A percentile compares a stretch with the other conserved stretches of the same genome.
phyloP scores from a whole-genome alignment of 2,797 vertebrate species.

The Poeciliopsis gracilis region DNA sequence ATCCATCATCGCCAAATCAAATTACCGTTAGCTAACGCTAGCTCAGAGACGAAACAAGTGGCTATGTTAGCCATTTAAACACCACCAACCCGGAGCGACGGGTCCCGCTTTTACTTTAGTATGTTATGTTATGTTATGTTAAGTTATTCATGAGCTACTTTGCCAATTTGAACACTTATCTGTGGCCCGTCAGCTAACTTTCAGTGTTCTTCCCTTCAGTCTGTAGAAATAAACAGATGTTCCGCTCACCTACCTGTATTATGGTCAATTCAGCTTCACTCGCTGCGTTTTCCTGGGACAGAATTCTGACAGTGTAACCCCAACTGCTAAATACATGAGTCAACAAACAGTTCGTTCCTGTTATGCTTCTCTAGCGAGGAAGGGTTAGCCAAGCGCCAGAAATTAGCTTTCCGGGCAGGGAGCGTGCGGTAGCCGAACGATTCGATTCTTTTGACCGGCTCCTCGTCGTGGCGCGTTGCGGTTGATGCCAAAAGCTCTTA shows the following conservation, averaged over 20 bases:
- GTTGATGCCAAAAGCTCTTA: background rate
- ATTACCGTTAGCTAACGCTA: background rate
- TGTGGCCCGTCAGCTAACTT: slow-evolving; percentile 26
- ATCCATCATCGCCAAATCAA: background rate
- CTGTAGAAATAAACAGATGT: slow-evolving; percentile 10
- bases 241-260: slow-evolving; percentile 51
- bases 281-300: background rate
- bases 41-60: background rate
- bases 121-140: background rate
- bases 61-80: background rate
- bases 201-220: slow-evolving; percentile 2
- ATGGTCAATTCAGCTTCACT: slow-evolving; percentile 2
- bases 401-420: slow-evolving; percentile 61
- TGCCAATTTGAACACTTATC: background rate
- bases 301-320: slow-evolving; percentile 1
- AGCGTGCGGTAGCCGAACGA: background rate
- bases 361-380: background rate
- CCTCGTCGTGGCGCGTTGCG: slow-evolving; percentile 33
- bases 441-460: background rate
- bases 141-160: background rate
- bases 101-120: background rate
- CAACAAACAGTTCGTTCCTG: background rate
- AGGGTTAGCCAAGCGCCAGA: slow-evolving; percentile 32
- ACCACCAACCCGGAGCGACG: background rate
- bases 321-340: slow-evolving; percentile 4